phyloP scores from a whole-genome alignment of 2,113 vertebrate genomes.

The Alligator sinensis region DNA sequence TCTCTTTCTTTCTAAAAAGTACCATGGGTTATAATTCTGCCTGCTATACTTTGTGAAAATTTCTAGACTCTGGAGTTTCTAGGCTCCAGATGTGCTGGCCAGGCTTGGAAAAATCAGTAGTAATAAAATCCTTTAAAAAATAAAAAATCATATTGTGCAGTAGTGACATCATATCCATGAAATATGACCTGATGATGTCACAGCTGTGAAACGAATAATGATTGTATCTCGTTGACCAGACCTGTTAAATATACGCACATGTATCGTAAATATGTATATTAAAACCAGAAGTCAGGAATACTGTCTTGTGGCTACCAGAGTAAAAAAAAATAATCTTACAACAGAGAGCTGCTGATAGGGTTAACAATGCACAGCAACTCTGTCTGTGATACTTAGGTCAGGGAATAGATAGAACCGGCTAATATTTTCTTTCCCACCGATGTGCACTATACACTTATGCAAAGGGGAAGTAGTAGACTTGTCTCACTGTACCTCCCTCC shows the following conservation, averaged over 20 bases:
- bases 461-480: not conserved
- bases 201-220: constrained; percentile 67
- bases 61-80: constrained; percentile 69
- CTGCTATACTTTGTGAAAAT: constrained; percentile 63
- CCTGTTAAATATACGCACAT: constrained; percentile 66
- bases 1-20: constrained; percentile 43
- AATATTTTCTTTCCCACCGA: not conserved
- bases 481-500: not conserved
- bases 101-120: constrained; percentile 66
- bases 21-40: constrained; percentile 53
- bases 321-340: not conserved
- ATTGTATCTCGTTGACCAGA: constrained; percentile 62
- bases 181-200: constrained; percentile 73
- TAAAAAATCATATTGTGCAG: constrained; percentile 65
- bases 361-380: not conserved
- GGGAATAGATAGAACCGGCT: not conserved
- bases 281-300: constrained; percentile 41
- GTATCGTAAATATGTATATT: constrained; percentile 37
- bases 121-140: constrained; percentile 74
- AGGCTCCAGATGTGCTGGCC: constrained; percentile 74
- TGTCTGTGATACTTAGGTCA: not conserved
- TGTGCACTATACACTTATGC: not conserved
- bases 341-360: not conserved
- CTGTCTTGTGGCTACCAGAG: constrained; percentile 34
- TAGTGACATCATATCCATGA: constrained; percentile 74